Percentiles rank a stretch among this genome's conserved stretches.
Conservation (phyloP, 2,113 vertebrate genomes). For the Colaptes auratus region DNA sequence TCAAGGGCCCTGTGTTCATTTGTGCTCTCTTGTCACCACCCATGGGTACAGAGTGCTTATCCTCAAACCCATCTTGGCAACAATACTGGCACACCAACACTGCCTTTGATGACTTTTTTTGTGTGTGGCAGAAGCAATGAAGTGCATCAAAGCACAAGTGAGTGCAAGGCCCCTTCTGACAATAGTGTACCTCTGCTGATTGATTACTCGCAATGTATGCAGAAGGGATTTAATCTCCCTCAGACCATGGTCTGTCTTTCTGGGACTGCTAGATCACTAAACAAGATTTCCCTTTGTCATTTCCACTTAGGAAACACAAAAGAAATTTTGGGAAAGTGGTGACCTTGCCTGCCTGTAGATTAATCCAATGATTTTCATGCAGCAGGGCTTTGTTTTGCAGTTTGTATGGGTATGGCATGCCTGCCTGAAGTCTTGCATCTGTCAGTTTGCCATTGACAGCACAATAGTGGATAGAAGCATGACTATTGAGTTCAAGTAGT, state of each 20-base stretch:
- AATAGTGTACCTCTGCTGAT: neutral
- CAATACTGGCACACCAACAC: neutral
- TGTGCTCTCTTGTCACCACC: neutral
- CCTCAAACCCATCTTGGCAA: conserved; percentile 6
- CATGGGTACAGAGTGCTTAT: neutral
- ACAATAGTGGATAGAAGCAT: neutral
- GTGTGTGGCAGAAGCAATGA: neutral
- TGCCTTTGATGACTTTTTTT: neutral
- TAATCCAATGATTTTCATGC: neutral
- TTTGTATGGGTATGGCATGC: neutral
- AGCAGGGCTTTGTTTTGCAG: neutral
- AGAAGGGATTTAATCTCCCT: neutral
- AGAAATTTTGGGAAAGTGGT: neutral
- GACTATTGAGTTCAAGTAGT: neutral
- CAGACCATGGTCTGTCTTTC: neutral
- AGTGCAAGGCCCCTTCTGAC: neutral
- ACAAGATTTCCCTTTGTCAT: neutral
- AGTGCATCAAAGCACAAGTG: neutral
- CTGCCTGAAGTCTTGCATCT: neutral
- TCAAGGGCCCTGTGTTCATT: neutral
- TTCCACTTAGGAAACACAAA: neutral
- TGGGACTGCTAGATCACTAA: neutral
- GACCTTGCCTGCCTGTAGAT: neutral
- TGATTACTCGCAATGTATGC: neutral
- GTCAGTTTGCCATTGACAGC: neutral